Conservation (phyloP, 2,113 vertebrate genomes). For the Lota lota region DNA sequence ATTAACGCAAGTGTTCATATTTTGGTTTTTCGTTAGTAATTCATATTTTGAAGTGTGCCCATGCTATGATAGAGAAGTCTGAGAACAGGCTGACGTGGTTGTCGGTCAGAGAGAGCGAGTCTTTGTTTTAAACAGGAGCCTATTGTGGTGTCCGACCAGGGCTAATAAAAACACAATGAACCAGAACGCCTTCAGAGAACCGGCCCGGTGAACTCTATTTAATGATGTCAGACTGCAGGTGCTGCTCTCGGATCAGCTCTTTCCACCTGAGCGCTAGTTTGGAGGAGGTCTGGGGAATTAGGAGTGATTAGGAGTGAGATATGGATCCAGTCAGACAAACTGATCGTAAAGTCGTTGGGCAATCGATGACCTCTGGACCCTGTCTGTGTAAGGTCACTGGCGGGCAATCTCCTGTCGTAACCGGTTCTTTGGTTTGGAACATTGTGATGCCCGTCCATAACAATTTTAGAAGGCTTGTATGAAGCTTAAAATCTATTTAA, state of each 20-base stretch:
- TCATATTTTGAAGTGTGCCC: too few relatives aligned
- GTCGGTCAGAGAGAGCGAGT: constrained; percentile 27
- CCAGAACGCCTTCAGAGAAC: background rate
- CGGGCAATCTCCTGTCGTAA: constrained; percentile 7
- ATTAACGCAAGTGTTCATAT: too few relatives aligned
- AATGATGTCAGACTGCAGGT: background rate
- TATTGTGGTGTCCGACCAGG: constrained; percentile 29
- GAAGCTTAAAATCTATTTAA: too few relatives aligned
- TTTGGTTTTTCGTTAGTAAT: too few relatives aligned
- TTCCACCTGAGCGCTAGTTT: background rate
- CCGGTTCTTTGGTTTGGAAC: background rate
- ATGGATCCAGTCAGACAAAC: background rate
- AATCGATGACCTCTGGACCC: background rate
- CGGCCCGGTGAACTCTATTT: background rate
- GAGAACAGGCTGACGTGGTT: constrained; percentile 19
- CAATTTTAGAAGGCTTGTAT: too few relatives aligned
- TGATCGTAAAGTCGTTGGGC: background rate
- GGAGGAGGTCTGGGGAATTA: background rate
- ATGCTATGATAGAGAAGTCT: background rate
- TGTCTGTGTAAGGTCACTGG: background rate
- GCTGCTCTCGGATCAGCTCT: background rate
- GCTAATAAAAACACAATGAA: constrained; percentile 8
- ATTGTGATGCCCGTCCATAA: background rate
- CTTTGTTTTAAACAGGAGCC: constrained; percentile 36
- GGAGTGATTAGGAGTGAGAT: background rate